A percentile compares a stretch with the other conserved stretches of the same genome.
phyloP scores from a whole-genome alignment of 2,888 invertebrate genomes.

The Drosophila flavopinicola region DNA sequence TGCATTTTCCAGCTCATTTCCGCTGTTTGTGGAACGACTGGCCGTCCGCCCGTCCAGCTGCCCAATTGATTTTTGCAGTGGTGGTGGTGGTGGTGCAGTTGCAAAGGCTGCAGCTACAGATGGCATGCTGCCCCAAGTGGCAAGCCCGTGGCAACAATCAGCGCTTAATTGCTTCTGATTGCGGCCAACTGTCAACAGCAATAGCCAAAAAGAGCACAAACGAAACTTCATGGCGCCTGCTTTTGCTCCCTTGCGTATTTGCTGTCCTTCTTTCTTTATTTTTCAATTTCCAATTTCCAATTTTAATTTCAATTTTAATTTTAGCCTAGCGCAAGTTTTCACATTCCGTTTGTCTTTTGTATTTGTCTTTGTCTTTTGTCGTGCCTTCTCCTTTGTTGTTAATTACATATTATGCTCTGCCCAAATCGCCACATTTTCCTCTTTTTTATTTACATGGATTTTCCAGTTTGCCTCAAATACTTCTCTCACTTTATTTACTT shows the following conservation, averaged over 20 bases:
- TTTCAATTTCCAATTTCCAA: slow-evolving; percentile 36
- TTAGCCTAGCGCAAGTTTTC: slow-evolving; percentile 41
- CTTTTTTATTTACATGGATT: slow-evolving; percentile 42
- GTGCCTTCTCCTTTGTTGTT: slow-evolving; percentile 41
- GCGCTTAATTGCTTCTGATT: slow-evolving; percentile 72
- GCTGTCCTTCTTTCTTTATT: slow-evolving; percentile 9
- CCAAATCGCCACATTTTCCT: slow-evolving; percentile 54
- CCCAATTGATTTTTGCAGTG: slow-evolving; percentile 52
- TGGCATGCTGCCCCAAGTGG: slow-evolving; percentile 52
- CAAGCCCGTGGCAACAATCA: slow-evolving; percentile 58
- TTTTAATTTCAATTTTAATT: slow-evolving; percentile 53
- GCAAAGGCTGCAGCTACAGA: slow-evolving; percentile 36
- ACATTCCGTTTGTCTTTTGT: slow-evolving; percentile 48
- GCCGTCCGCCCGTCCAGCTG: slow-evolving; percentile 9
- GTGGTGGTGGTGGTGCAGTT: slow-evolving; percentile 33
- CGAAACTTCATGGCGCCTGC: slow-evolving; percentile 74
- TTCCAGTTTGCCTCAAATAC: slow-evolving; percentile 36
- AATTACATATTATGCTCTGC: slow-evolving; percentile 45
- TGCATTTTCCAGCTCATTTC: slow-evolving; percentile 74
- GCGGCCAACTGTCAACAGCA: slow-evolving; percentile 80
- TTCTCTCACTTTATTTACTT: slow-evolving; percentile 55
- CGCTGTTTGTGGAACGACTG: slow-evolving; percentile 32
- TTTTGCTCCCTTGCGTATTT: not conserved
- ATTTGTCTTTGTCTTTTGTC: slow-evolving; percentile 41
- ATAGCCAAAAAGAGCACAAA: slow-evolving; percentile 77